phyloP scores from a whole-genome alignment of 2,888 invertebrate species.

The Phymatocera aterrima region DNA sequence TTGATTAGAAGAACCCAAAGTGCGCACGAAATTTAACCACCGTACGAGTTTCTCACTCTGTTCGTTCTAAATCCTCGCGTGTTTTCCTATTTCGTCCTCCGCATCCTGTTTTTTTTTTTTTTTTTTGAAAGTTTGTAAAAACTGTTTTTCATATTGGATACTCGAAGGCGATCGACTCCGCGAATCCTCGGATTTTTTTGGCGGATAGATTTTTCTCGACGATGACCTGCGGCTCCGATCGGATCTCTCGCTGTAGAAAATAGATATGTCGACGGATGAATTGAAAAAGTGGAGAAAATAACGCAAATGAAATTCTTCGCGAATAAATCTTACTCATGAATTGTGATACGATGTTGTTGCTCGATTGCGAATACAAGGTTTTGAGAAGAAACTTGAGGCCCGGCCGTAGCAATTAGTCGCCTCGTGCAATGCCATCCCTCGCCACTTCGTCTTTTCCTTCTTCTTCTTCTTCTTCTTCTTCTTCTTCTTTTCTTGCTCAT shows the following conservation, averaged over 20 bases:
- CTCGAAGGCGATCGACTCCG: too few species aligned
- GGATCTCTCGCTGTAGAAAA: too few species aligned
- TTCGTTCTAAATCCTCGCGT: not conserved
- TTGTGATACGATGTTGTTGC: not conserved
- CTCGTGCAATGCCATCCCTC: not conserved
- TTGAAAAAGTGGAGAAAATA: not conserved
- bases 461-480: too few species aligned
- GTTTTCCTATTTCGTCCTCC: too few species aligned
- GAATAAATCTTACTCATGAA: not conserved
- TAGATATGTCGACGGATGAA: not conserved
- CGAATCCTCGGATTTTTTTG: too few species aligned
- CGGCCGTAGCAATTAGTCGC: slow-evolving; percentile 33
- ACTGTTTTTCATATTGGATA: too few species aligned
- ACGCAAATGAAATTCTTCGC: not conserved
- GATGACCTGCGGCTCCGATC: too few species aligned
- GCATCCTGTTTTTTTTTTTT: too few species aligned
- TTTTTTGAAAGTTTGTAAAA: too few species aligned
- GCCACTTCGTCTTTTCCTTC: too few species aligned
- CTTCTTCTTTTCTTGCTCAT: not conserved
- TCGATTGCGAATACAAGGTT: slow-evolving; percentile 17
- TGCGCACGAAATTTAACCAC: not conserved
- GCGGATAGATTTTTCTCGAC: too few species aligned
- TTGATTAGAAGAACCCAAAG: slow-evolving; percentile 10
- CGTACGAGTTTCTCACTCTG: too few species aligned
- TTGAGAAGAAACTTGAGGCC: slow-evolving; percentile 23